Conservation (phyloP, 2,113 vertebrate species). For the Python bivittatus region DNA sequence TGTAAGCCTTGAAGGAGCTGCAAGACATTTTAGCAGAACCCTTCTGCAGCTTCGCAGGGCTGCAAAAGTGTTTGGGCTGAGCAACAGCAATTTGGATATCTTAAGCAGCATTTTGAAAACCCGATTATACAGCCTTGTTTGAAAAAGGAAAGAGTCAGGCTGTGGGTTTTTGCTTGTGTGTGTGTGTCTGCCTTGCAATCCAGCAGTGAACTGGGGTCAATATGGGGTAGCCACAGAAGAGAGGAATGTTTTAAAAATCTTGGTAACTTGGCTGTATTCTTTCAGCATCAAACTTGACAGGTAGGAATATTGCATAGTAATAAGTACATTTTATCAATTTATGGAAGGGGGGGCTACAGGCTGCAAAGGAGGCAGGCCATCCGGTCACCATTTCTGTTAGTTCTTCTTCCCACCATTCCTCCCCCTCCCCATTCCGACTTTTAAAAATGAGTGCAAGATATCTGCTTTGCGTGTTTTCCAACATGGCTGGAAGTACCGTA, state of each 20-base stretch:
- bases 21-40: neutral
- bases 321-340: constrained; percentile 24
- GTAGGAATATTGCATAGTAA: neutral
- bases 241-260: neutral
- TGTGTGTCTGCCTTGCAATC: fast-evolving
- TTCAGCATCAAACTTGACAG: constrained; percentile 25
- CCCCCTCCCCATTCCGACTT: neutral
- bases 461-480: too few species aligned
- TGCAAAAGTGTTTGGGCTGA: neutral
- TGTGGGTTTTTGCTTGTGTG: neutral
- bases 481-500: too few species aligned
- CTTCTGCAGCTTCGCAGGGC: neutral
- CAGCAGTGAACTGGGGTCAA: neutral
- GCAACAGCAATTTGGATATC: neutral
- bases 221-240: constrained; percentile 11
- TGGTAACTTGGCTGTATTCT: neutral
- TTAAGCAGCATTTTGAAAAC: neutral
- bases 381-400: constrained; percentile 1
- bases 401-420: constrained; percentile 21
- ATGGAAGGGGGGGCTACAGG: neutral
- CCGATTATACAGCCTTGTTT: neutral
- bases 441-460: too few species aligned
- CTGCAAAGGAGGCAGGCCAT: neutral
- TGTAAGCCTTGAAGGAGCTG: neutral
- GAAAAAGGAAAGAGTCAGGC: neutral